Base-by-base conservation (phyloP, 2,797 vertebrate species). In the Crypturellus tataupa region DNA sequence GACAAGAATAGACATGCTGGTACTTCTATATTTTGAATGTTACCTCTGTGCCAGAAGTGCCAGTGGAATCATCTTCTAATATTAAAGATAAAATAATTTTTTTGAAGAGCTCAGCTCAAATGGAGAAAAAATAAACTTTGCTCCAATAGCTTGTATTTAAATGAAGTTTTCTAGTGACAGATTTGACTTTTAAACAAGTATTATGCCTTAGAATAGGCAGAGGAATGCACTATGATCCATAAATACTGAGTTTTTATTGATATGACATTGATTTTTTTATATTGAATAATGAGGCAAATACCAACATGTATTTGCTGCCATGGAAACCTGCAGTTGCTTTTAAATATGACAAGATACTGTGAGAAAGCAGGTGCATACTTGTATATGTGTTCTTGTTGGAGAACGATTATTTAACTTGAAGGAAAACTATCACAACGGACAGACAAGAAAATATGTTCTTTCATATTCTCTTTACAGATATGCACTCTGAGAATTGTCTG, bases 71-170 rank as follows among this genome's bases (percentile, higher is more conserved):
- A 96, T 55, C 62, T 93, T 94, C 88, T 93, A 81, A 88, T 72
- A 82, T 72, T 93, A 69, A 23, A 95, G 84, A 96, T 94, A 97
- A 96, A 97, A 97, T 94, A 97, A 96, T 93, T 77, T 91, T 81
- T 96, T 79, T 68, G 94, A 94, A 97, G 89, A 96, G 62, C 35
- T 89, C 55, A 96, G 82, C 25, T 67, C 55, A 92, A 72, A 96
- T 80, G 82, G 88, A 89, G 67, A 87, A 95, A 73, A 80, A 31
- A 31, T 70, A 49, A 49, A 23, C n/a, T 71, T 93, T 70, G 9
- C 25, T 42, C 46, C 2, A 78, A 63, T 89, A 94, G 6, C 70
- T 96, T 97, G 89, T n/a, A 93, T 70, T 96, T 90, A 95, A 96
- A 96, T 93, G 96, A 95, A 95, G n/a, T 93, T 95, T 97, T 94